Evolutionary conservation across 2,113 vertebrate genomes (phyloP).

Genomic region (Platichthys flesus): DNA sequence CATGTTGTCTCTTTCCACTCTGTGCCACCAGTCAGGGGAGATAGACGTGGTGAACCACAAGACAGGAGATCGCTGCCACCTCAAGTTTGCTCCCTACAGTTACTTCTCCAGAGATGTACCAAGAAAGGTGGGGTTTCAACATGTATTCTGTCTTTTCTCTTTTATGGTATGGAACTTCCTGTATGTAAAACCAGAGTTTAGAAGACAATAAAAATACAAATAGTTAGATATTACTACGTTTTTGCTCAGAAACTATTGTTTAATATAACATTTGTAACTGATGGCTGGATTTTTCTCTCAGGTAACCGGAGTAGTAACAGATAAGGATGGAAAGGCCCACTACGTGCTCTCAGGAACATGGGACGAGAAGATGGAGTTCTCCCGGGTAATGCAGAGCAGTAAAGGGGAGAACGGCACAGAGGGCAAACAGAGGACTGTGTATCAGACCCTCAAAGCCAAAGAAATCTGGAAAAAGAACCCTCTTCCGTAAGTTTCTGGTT

Average conservation of each 20-base stretch:
- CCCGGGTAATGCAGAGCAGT: slow-evolving; percentile 83
- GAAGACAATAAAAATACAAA: no score
- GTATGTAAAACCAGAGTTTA: no score
- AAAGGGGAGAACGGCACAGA: slow-evolving; percentile 89
- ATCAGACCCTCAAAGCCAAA: slow-evolving; percentile 86
- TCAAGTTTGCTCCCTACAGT: slow-evolving; percentile 97
- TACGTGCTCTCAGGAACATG: slow-evolving; percentile 93
- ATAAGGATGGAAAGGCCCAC: slow-evolving; percentile 90
- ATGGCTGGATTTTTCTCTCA: slow-evolving; percentile 58
- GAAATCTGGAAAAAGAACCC: slow-evolving; percentile 95
- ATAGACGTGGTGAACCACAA: slow-evolving; percentile 95
- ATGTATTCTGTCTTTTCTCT: not conserved
- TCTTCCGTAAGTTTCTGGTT: slow-evolving; percentile 85
- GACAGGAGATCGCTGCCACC: slow-evolving; percentile 94
- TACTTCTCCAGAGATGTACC: slow-evolving; percentile 97
- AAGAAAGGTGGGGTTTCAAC: slow-evolving; percentile 85
- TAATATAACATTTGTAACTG: not conserved
- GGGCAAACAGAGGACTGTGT: slow-evolving; percentile 86
- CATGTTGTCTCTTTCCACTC: not conserved
- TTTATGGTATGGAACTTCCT: not conserved
- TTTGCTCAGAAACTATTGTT: no score
- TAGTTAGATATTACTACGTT: no score
- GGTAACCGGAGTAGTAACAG: slow-evolving; percentile 95
- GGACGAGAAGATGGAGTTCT: slow-evolving; percentile 98
- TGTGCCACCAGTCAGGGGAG: slow-evolving; percentile 88